Conservation (phyloP, 2,888 invertebrate species). For the Gisinianus flammeolus region DNA sequence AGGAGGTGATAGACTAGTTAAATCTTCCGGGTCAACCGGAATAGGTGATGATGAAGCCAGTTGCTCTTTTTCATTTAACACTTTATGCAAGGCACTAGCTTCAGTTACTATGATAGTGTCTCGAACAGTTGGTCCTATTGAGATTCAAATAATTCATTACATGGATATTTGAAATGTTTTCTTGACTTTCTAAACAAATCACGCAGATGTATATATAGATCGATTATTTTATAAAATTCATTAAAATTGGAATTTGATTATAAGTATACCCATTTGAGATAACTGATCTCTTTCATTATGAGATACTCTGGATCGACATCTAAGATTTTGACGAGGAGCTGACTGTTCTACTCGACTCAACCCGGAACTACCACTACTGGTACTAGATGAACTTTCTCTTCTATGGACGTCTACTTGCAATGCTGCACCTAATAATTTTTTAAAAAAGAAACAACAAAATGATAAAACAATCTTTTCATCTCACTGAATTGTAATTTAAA, state of each 20-base stretch:
- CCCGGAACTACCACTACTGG: slow-evolving; percentile 59
- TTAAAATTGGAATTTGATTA: too few species aligned
- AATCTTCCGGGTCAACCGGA: slow-evolving; percentile 49
- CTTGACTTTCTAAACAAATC: slow-evolving; percentile 17
- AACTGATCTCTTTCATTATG: slow-evolving; percentile 32
- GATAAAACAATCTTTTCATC: neutral
- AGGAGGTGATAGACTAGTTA: slow-evolving; percentile 51
- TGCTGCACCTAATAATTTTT: slow-evolving; percentile 66
- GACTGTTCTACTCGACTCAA: slow-evolving; percentile 47
- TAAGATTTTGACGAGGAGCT: too few species aligned
- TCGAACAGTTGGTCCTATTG: slow-evolving; percentile 34
- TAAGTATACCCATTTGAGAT: neutral
- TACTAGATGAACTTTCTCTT: slow-evolving; percentile 87
- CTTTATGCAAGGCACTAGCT: slow-evolving; percentile 41
- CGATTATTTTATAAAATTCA: slow-evolving; percentile 5
- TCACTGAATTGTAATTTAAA: neutral
- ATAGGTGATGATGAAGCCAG: slow-evolving; percentile 38
- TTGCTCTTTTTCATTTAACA: slow-evolving; percentile 17
- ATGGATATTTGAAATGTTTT: neutral
- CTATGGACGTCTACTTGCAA: slow-evolving; percentile 92
- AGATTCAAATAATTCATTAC: neutral
- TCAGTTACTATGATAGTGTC: slow-evolving; percentile 50
- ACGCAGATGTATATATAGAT: too few species aligned
- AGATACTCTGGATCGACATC: slow-evolving; percentile 47
- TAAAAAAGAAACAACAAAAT: neutral